Evolutionary conservation across 2,113 vertebrate species (phyloP).

Genomic region (Circaetus gallicus): DNA sequence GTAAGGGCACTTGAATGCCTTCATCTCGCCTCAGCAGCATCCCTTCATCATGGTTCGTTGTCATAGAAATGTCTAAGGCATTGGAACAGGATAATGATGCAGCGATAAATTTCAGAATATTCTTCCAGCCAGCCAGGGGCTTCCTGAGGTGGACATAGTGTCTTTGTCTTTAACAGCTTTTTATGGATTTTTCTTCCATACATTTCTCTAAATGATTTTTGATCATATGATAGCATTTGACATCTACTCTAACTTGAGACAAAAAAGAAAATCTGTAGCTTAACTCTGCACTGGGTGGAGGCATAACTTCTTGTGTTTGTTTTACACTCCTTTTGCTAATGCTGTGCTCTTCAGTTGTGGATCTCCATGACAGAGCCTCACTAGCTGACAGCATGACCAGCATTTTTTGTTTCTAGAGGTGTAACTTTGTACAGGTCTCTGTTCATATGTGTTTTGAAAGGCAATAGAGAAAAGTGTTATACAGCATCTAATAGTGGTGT

Average conservation of each 20-base stretch:
- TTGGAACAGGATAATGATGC: neutral
- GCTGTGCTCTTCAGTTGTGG: neutral
- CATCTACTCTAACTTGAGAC: neutral
- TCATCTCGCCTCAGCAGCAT: neutral
- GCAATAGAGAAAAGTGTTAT: neutral
- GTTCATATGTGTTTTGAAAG: neutral
- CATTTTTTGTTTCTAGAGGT: neutral
- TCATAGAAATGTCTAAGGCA: neutral
- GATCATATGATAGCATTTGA: neutral
- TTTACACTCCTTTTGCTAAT: neutral
- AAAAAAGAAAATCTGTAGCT: neutral
- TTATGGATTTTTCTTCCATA: neutral
- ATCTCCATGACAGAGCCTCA: neutral
- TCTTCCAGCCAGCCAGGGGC: neutral
- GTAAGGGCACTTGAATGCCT: neutral
- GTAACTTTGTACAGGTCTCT: neutral
- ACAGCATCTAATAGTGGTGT: neutral
- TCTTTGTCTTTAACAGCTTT: neutral
- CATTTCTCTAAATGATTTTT: neutral
- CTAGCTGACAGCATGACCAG: neutral
- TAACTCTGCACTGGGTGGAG: neutral
- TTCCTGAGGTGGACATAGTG: neutral
- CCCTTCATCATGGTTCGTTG: rapidly evolving
- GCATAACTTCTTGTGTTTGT: neutral
- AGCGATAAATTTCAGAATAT: neutral